phyloP scores from a whole-genome alignment of 2,113 vertebrate genomes.

The Nannospalax galili region DNA sequence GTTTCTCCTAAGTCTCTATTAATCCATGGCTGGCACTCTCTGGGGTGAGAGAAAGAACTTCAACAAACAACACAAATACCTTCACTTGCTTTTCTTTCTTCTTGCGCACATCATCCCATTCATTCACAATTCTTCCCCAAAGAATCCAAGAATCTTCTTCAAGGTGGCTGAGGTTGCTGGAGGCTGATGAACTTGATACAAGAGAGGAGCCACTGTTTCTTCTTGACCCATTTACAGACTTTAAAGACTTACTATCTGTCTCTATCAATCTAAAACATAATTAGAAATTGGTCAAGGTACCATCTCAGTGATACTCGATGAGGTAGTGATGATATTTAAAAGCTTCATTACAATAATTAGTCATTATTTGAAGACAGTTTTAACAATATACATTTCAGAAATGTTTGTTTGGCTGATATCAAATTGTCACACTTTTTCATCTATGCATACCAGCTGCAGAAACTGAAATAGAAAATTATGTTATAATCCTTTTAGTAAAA shows the following conservation, averaged over 20 bases:
- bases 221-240: conserved; percentile 97
- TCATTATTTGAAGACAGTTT: neutral
- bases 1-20: neutral
- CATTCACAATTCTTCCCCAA: conserved; percentile 98
- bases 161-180: conserved; percentile 97
- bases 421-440: conserved; percentile 32
- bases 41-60: conserved; percentile 10
- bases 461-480: conserved; percentile 21
- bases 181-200: conserved; percentile 98
- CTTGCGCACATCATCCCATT: conserved; percentile 98
- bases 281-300: conserved; percentile 61
- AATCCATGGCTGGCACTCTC: neutral
- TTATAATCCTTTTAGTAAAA: conserved; percentile 21
- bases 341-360: neutral
- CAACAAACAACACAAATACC: conserved; percentile 84
- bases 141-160: conserved; percentile 98
- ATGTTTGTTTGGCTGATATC: neutral
- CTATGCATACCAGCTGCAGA: conserved; percentile 50
- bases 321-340: neutral
- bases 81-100: conserved; percentile 99
- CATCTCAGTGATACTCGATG: conserved; percentile 30
- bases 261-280: conserved; percentile 93
- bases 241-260: conserved; percentile 96
- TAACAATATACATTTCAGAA: neutral
- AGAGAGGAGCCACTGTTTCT: conserved; percentile 98